Conservation (phyloP, 2,888 invertebrate genomes). For the Strigamia maritima region DNA sequence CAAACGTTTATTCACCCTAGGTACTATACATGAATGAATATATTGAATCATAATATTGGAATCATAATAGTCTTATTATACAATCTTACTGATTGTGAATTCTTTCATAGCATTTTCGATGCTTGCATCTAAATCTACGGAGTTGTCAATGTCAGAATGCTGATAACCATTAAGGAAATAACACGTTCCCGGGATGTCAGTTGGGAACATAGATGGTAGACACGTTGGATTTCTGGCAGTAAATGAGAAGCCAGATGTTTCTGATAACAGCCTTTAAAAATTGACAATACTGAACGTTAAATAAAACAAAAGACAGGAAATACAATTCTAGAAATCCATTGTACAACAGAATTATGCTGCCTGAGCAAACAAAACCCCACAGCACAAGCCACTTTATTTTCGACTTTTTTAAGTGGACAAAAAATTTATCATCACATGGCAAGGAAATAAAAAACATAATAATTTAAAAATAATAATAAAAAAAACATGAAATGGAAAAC, state of each 20-base stretch:
- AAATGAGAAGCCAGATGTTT: constrained; percentile 72
- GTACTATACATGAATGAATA: no score
- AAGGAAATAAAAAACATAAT: no score
- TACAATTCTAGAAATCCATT: no score
- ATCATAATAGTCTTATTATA: background rate
- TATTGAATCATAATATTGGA: background rate
- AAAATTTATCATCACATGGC: no score
- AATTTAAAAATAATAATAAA: no score
- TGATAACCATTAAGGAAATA: constrained; percentile 78
- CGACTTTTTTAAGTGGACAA: no score
- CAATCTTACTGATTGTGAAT: background rate
- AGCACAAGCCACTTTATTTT: no score
- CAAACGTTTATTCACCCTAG: no score
- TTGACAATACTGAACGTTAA: background rate
- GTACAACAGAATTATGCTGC: no score
- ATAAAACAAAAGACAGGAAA: background rate
- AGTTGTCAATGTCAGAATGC: constrained; percentile 61
- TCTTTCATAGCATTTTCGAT: constrained; percentile 38
- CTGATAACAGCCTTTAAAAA: constrained; percentile 65
- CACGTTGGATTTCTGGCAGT: constrained; percentile 71
- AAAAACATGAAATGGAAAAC: no score
- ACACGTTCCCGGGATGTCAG: constrained; percentile 74
- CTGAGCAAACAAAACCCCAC: no score
- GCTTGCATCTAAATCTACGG: constrained; percentile 31
- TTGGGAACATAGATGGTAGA: constrained; percentile 80